Conservation (phyloP, 1,140 invertebrate species). For the Bicyclus anynana region DNA sequence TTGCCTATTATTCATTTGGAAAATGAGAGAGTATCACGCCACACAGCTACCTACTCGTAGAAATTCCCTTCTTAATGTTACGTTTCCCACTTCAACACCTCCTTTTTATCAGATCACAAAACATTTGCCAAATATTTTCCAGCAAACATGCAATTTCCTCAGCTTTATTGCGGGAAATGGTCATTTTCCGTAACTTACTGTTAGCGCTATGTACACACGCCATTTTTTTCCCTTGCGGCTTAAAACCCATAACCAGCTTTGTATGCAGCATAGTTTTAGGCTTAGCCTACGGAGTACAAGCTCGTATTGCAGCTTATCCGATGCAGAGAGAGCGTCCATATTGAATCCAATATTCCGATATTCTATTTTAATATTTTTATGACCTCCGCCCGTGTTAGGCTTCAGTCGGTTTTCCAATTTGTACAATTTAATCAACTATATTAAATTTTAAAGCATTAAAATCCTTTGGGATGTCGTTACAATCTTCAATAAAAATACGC, state of each 20-base stretch:
- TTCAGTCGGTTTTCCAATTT: too few relatives aligned
- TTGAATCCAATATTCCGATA: too few relatives aligned
- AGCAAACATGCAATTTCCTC: constrained; percentile 21
- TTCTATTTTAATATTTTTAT: too few relatives aligned
- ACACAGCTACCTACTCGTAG: neutral
- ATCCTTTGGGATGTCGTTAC: too few relatives aligned
- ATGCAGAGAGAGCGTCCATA: too few relatives aligned
- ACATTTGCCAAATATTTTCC: constrained; percentile 20
- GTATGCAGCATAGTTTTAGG: neutral
- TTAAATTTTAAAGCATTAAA: too few relatives aligned
- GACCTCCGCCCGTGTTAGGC: too few relatives aligned
- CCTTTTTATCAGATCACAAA: constrained; percentile 16
- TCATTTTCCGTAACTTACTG: constrained; percentile 6
- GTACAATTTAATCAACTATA: too few relatives aligned
- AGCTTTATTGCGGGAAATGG: constrained; percentile 7
- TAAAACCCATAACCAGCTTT: neutral
- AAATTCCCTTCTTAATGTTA: constrained; percentile 8
- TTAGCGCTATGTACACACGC: neutral
- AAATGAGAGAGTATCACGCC: neutral
- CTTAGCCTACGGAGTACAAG: neutral
- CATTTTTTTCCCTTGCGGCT: neutral
- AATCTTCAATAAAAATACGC: too few relatives aligned
- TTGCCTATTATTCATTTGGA: neutral
- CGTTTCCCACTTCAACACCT: constrained; percentile 21
- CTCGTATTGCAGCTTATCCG: neutral